Base-by-base conservation (phyloP, 1,140 invertebrate species). In the Telenomus remus region DNA sequence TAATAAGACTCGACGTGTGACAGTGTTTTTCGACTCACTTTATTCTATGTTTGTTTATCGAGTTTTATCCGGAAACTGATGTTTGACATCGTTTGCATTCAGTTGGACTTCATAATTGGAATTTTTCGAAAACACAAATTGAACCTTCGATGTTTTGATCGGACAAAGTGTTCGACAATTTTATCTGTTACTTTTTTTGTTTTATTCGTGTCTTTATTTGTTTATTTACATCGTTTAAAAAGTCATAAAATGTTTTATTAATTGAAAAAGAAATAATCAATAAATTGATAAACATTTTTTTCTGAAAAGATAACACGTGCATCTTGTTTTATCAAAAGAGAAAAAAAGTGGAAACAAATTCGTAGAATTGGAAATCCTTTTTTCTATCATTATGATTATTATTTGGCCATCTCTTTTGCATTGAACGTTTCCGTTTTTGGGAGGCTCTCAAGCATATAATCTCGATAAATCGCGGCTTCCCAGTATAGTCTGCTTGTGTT, bases 301-400 rank as follows among this genome's bases (percentile, higher is more conserved):
- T 27, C 19, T 27, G 19, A 6, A 51, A 48, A 59, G 55, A 55
- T 9, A 53, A 59, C 39, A 69, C 47, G 49, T 69, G 55, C 65
- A 70, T 70, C 57, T 61, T 37, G 50, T 50, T 61, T 48, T 50
- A 42, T 15, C 33, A 44, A 47, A 61, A 70, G n/a, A n/a, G n/a
- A n/a, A n/a, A n/a, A n/a, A n/a, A n/a, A n/a, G n/a, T n/a, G n/a
- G n/a, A n/a, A 27, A 49, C 57, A 46, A 16, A 9, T 70, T 70
- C 66, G 37, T 9, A 49, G 66, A 70, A 61, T 49, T 33, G 57
- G 57, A 61, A 70, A 70, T 70, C 66, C 66, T 70, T 70, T 69
- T 61, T 70, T 61, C 55, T 15, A 42, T 27, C 27, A 49, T 53
- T 56, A 27, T n/a, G n/a, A n/a, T 27, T 27, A 27, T 27, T 27